Conservation (phyloP, 2,113 vertebrate species). For the Phalacrocorax pelagicus region DNA sequence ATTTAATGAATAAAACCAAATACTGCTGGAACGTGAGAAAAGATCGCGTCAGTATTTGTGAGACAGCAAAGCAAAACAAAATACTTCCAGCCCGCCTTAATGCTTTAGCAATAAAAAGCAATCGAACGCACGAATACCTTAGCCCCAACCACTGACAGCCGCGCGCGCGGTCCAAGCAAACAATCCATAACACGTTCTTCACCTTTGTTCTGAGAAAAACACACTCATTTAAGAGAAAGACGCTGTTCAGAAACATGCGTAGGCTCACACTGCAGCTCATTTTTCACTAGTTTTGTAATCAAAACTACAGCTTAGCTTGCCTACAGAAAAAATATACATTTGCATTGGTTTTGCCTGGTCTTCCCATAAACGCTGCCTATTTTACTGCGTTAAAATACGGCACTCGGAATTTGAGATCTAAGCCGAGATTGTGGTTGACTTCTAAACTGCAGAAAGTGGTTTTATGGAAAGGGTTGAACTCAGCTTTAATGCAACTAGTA, state of each 20-base stretch:
- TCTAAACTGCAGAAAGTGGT: not conserved
- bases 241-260: accelerated
- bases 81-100: not conserved
- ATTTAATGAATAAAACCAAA: not conserved
- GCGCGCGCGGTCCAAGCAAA: accelerated
- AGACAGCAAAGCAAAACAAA: not conserved
- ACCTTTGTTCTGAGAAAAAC: not conserved
- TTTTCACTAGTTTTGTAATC: not conserved
- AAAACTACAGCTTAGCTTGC: not conserved
- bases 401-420: not conserved
- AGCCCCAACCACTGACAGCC: not conserved
- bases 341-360: not conserved
- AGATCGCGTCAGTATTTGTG: not conserved
- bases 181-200: accelerated
- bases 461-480: not conserved
- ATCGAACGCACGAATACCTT: not conserved
- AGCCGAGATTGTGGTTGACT: not conserved
- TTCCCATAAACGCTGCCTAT: not conserved
- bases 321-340: not conserved
- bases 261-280: not conserved
- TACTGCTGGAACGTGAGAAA: not conserved
- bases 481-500: not conserved
- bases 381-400: not conserved
- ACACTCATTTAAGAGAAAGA: not conserved
- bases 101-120: not conserved